These are phyloP conservation scores for Scrobipalpa costella DNA, from an alignment of 2,888 invertebrate genomes.

Conservation along the genomic window DNA sequence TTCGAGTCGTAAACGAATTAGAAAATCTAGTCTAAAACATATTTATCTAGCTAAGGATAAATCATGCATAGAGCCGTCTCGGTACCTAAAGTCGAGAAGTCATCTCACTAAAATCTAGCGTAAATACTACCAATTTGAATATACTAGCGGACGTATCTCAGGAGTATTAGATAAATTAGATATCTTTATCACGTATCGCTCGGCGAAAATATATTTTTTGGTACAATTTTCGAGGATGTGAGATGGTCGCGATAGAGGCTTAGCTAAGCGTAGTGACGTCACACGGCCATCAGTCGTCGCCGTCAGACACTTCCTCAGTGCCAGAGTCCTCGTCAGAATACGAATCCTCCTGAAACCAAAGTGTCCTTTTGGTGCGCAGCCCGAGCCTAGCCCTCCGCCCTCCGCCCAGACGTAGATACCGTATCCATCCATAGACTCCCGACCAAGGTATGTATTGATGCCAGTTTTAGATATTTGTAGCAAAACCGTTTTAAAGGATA, in stretches of 20 bases:
- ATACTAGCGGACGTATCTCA: slow-evolving; percentile 48
- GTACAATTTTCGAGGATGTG: slow-evolving; percentile 53
- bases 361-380: slow-evolving; percentile 61
- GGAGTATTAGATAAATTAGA: slow-evolving; percentile 45
- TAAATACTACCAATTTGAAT: slow-evolving; percentile 64
- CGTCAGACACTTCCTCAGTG: slow-evolving; percentile 75
- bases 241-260: slow-evolving; percentile 31
- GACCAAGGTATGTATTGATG: not conserved
- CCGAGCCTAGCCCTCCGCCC: slow-evolving; percentile 36
- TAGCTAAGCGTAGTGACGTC: not conserved
- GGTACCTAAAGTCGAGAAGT: slow-evolving; percentile 48
- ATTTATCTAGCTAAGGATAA: slow-evolving; percentile 72
- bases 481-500: too few relatives aligned
- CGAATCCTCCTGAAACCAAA: slow-evolving; percentile 78
- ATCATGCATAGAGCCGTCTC: slow-evolving; percentile 63
- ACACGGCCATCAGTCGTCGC: slow-evolving; percentile 62
- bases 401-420: slow-evolving; percentile 65
- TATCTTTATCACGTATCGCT: slow-evolving; percentile 39
- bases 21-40: slow-evolving; percentile 59
- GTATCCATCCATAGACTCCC: slow-evolving; percentile 35
- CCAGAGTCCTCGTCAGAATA: slow-evolving; percentile 76
- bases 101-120: slow-evolving; percentile 58
- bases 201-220: slow-evolving; percentile 49
- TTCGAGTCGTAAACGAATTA: slow-evolving; percentile 31
- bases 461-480: too few relatives aligned